These are phyloP conservation scores for Mobula birostris DNA, from an alignment of 2,113 vertebrate species.

Conservation along the genomic window DNA sequence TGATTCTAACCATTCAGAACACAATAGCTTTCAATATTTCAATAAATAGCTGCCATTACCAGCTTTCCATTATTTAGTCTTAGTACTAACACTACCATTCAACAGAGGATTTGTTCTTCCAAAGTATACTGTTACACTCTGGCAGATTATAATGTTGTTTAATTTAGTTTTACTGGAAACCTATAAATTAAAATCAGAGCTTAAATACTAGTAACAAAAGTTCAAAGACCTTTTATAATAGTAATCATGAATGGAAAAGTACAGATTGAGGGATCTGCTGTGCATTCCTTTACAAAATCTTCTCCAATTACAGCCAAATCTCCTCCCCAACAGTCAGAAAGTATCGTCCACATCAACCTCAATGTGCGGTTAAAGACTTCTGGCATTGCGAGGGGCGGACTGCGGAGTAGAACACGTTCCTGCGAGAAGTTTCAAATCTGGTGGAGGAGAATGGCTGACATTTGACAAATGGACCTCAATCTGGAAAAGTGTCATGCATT, in stretches of 20 bases:
- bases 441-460: not conserved
- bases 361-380: not conserved
- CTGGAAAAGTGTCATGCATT: not conserved
- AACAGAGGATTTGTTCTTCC: not conserved
- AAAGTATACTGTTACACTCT: not conserved
- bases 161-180: not conserved
- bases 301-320: not conserved
- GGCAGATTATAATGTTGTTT: not conserved
- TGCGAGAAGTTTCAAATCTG: not conserved
- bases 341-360: not conserved
- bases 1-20: not conserved
- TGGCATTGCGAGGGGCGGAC: not conserved
- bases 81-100: not conserved
- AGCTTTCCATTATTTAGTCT: not conserved
- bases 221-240: constrained; percentile 10
- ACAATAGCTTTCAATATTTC: not conserved
- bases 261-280: not conserved
- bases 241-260: not conserved
- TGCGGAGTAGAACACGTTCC: not conserved
- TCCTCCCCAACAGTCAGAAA: not conserved
- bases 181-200: not conserved
- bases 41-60: not conserved
- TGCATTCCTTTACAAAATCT: not conserved
- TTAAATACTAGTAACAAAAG: not conserved
- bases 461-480: not conserved